Conservation (phyloP, 2,113 vertebrate species). For the Ciconia boyciana region DNA sequence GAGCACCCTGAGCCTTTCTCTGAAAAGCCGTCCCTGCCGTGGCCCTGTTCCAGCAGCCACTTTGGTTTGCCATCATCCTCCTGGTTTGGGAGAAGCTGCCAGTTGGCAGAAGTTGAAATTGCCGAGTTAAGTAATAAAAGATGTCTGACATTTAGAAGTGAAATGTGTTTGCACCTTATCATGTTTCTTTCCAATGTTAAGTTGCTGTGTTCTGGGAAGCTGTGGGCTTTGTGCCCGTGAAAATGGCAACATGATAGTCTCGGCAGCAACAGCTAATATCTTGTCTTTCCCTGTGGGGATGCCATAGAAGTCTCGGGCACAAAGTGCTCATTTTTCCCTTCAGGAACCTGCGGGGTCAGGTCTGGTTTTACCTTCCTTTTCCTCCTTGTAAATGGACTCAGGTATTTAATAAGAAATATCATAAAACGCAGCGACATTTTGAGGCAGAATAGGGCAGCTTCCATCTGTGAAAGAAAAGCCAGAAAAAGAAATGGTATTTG, state of each 20-base stretch:
- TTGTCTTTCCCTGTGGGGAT: neutral
- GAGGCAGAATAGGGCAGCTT: neutral
- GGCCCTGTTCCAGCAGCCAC: neutral
- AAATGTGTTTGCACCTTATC: conserved; percentile 62
- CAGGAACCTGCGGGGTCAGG: neutral
- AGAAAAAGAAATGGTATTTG: neutral
- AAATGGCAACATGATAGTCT: neutral
- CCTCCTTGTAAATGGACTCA: neutral
- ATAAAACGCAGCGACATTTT: accelerated
- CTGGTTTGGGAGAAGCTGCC: neutral
- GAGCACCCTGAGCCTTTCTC: neutral
- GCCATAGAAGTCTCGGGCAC: neutral
- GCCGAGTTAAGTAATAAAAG: conserved; percentile 43
- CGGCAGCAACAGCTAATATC: neutral
- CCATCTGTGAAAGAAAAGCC: neutral
- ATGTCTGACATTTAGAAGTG: conserved; percentile 56
- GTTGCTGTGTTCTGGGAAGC: conserved; percentile 33
- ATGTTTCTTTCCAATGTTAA: conserved; percentile 13
- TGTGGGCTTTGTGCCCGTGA: neutral
- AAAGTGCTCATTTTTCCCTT: neutral
- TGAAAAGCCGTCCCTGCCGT: neutral
- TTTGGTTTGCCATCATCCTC: neutral
- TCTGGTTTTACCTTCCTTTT: neutral
- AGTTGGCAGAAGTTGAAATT: conserved; percentile 13
- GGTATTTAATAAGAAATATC: neutral